Conservation (phyloP, 2,797 vertebrate species). For the Enteromius argenteus region DNA sequence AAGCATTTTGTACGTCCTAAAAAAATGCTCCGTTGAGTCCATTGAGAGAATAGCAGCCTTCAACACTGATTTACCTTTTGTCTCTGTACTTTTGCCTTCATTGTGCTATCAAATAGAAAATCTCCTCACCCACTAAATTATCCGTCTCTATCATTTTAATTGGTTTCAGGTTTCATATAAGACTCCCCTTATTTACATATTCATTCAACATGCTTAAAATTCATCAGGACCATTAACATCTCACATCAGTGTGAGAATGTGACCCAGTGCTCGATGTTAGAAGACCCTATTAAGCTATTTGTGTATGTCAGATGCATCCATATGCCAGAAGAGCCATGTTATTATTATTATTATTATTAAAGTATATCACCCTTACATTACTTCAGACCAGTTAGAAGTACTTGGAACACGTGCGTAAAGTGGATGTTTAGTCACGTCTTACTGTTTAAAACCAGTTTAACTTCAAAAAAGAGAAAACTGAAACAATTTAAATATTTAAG, state of each 20-base stretch:
- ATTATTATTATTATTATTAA: constrained; percentile 6
- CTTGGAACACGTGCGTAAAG: not conserved
- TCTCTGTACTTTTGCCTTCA: constrained; percentile 71
- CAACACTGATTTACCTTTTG: constrained; percentile 71
- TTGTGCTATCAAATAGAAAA: constrained; percentile 75
- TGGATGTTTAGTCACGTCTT: not conserved
- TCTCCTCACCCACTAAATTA: constrained; percentile 61
- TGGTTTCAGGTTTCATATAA: constrained; percentile 7
- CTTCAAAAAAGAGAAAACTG: not conserved
- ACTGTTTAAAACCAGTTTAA: not conserved
- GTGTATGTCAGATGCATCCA: constrained; percentile 50
- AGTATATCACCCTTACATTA: not conserved
- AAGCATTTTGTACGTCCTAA: constrained; percentile 36
- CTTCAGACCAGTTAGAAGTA: not conserved
- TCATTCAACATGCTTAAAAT: not conserved
- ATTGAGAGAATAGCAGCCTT: constrained; percentile 64
- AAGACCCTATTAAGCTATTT: constrained; percentile 36
- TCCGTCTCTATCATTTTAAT: constrained; percentile 67
- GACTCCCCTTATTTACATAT: not conserved
- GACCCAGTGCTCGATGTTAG: constrained; percentile 35
- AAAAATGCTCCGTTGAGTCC: constrained; percentile 34
- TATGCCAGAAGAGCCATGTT: constrained; percentile 42
- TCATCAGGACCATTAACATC: constrained; percentile 18
- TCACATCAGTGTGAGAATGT: constrained; percentile 54
- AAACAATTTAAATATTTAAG: not conserved